Conservation (phyloP, 2,888 invertebrate genomes). For the Caenorhabditis wallacei region DNA sequence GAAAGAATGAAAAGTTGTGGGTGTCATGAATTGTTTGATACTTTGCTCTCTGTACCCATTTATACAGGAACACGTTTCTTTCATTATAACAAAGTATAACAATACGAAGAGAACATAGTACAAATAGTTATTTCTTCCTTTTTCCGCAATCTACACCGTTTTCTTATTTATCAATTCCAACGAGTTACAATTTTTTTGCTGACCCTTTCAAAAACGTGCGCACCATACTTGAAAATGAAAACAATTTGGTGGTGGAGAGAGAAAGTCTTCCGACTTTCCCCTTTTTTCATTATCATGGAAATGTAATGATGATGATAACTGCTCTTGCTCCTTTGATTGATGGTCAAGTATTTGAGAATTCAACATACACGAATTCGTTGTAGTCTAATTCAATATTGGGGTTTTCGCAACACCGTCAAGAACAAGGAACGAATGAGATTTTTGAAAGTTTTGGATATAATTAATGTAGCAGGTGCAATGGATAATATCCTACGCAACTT, state of each 20-base stretch:
- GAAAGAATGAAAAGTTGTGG: conserved; percentile 9
- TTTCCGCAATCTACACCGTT: not conserved
- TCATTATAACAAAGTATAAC: conserved; percentile 35
- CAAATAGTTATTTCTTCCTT: conserved; percentile 19
- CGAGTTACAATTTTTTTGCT: conserved; percentile 32
- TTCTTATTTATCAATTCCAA: conserved; percentile 16
- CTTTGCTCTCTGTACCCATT: conserved; percentile 38
- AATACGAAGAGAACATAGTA: conserved; percentile 31
- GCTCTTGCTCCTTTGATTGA: conserved; percentile 41
- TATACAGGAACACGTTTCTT: conserved; percentile 38
- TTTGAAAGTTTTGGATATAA: conserved; percentile 32
- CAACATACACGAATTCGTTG: conserved; percentile 19
- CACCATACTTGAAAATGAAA: conserved; percentile 15
- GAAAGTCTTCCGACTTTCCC: conserved; percentile 48
- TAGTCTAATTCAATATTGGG: conserved; percentile 40
- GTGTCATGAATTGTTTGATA: not conserved
- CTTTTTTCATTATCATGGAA: conserved; percentile 18
- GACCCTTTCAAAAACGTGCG: conserved; percentile 36
- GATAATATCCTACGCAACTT: conserved; percentile 13
- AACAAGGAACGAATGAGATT: conserved; percentile 16
- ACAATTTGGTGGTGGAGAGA: conserved; percentile 40
- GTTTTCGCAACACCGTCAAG: conserved; percentile 23
- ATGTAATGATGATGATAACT: conserved; percentile 10
- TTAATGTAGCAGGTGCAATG: conserved; percentile 18
- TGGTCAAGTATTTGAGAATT: conserved; percentile 30